Evolutionary conservation across 2,113 vertebrate genomes (phyloP).

Genomic region (Meles meles): DNA sequence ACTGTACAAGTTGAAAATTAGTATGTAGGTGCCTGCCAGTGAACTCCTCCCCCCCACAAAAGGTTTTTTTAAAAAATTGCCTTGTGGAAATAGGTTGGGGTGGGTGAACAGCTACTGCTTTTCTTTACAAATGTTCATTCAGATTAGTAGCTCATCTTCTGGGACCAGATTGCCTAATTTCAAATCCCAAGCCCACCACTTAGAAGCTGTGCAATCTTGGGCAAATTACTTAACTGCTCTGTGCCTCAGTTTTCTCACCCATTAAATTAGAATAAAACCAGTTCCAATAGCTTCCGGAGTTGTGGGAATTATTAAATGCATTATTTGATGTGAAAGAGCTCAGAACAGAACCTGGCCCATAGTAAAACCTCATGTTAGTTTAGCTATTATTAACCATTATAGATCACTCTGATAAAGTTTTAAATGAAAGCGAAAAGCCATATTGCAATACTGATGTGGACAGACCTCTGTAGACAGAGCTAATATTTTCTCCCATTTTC

Average conservation of each 20-base stretch:
- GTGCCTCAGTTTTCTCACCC: not conserved
- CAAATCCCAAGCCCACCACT: not conserved
- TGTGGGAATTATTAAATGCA: not conserved
- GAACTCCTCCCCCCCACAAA: not conserved
- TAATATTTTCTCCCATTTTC: not conserved
- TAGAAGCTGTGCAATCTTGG: not conserved
- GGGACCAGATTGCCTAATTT: not conserved
- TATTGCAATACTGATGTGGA: not conserved
- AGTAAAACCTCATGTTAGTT: not conserved
- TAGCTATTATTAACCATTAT: not conserved
- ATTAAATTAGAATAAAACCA: not conserved
- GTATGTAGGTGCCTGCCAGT: not conserved
- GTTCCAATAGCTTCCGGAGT: not conserved
- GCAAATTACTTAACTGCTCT: not conserved
- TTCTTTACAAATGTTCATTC: not conserved
- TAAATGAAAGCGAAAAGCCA: not conserved
- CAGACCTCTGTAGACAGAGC: not conserved
- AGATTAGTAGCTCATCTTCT: not conserved
- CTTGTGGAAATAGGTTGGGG: not conserved
- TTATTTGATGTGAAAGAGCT: not conserved
- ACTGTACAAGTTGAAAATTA: not conserved
- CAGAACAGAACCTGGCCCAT: not conserved
- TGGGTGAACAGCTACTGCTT: not conserved
- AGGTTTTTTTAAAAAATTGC: not conserved
- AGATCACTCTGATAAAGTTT: not conserved